Percentiles rank a stretch among this genome's conserved stretches.
Evolutionary conservation across 64 coral and sea anemone genomes (phyloP).

Genomic region (Porites lutea): DNA sequence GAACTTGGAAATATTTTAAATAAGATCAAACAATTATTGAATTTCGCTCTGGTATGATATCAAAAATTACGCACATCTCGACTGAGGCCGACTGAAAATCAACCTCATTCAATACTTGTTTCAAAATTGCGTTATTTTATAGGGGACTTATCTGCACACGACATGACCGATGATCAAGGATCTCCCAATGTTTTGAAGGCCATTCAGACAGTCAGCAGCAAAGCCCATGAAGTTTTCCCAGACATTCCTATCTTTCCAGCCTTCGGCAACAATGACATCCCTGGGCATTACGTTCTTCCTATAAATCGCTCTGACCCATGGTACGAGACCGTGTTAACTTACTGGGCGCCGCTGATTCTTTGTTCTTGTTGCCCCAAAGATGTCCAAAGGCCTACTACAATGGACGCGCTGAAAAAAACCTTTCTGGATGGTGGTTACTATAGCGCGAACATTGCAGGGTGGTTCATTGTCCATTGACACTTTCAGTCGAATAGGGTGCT

Average conservation of each 20-base stretch:
- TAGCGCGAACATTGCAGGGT: constrained; percentile 81
- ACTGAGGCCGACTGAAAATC: no score
- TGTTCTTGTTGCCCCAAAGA: constrained; percentile 62
- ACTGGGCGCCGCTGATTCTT: constrained; percentile 80
- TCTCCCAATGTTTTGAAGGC: not conserved
- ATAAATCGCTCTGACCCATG: constrained; percentile 43
- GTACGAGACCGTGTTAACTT: constrained; percentile 69
- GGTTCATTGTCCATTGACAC: not conserved
- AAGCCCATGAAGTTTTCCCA: constrained; percentile 47
- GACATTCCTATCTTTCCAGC: constrained; percentile 82
- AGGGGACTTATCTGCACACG: constrained; percentile 49
- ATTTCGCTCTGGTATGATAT: no score
- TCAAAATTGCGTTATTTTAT: not conserved
- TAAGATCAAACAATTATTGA: no score
- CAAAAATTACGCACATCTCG: no score
- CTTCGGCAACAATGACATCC: constrained; percentile 95
- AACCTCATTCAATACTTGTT: not conserved
- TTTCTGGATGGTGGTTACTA: constrained; percentile 95
- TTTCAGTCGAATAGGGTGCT: no score
- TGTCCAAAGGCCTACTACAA: constrained; percentile 51
- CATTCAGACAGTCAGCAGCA: not conserved
- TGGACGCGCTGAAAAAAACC: constrained; percentile 64
- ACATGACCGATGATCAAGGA: constrained; percentile 3
- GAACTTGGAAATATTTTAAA: no score
- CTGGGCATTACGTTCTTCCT: constrained; percentile 81